These are phyloP conservation scores for Eurypyga helias DNA, from an alignment of 2,113 vertebrate species.

Conservation along the genomic window DNA sequence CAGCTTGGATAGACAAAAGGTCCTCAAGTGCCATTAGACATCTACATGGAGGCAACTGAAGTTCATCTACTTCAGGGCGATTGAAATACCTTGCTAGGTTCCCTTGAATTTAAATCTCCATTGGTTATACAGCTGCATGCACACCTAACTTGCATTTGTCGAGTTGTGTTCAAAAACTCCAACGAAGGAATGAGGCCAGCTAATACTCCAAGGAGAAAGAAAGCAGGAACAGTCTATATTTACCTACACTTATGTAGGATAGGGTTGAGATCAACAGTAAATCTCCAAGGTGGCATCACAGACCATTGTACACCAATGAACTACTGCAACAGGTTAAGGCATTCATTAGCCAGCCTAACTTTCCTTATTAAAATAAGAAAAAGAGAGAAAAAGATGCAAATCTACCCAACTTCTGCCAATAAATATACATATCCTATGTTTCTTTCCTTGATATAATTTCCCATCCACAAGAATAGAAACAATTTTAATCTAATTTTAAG, in stretches of 20 bases:
- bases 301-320: neutral
- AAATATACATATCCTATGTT: neutral
- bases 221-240: neutral
- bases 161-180: neutral
- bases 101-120: neutral
- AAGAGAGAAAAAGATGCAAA: neutral
- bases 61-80: neutral
- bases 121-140: neutral
- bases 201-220: neutral
- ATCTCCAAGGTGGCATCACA: neutral
- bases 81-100: neutral
- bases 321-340: neutral
- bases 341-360: neutral
- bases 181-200: neutral
- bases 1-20: neutral
- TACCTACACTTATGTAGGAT: neutral
- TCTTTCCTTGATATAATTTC: neutral
- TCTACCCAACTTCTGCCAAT: neutral
- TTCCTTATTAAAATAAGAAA: neutral
- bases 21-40: neutral
- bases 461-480: neutral
- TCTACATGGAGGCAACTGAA: neutral
- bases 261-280: neutral
- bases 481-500: neutral
- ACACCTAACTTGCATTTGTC: neutral